A percentile compares a stretch with the other conserved stretches of the same genome.
Evolutionary conservation across 2,888 invertebrate genomes (phyloP).

Genomic region (Lomographa bimaculata): DNA sequence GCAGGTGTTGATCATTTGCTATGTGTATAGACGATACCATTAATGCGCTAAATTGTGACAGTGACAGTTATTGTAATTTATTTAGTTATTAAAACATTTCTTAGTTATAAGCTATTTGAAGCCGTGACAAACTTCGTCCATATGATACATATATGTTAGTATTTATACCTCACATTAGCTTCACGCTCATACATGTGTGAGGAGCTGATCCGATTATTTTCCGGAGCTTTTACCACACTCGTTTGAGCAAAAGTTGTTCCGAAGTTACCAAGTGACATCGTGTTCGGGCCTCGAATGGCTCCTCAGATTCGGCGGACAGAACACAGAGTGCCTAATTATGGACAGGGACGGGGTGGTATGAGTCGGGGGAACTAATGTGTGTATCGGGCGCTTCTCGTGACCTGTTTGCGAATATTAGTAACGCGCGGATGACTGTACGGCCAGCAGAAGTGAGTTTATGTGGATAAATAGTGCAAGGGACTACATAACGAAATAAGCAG

Average conservation of each 20-base stretch:
- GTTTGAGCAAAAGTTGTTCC: conserved; percentile 16
- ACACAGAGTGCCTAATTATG: conserved; percentile 35
- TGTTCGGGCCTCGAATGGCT: conserved; percentile 17
- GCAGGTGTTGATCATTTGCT: no score
- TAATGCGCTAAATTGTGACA: no score
- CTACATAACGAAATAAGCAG: no score
- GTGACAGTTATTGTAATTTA: no score
- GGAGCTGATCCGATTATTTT: conserved; percentile 17
- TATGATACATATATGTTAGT: no score
- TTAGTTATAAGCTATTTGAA: no score
- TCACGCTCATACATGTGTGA: conserved; percentile 1
- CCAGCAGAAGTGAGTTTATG: conserved; percentile 21
- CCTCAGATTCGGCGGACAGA: conserved; percentile 27
- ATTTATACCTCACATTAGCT: background rate
- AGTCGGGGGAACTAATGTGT: conserved; percentile 27
- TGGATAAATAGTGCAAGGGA: no score
- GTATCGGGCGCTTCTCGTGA: conserved; percentile 36
- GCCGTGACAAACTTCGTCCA: no score
- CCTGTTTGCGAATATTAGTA: conserved; percentile 38
- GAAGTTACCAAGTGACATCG: conserved; percentile 15
- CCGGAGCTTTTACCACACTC: conserved; percentile 12
- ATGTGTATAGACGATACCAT: no score
- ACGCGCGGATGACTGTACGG: conserved; percentile 25
- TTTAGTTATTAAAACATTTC: no score
- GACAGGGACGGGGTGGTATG: conserved; percentile 7